phyloP scores from a whole-genome alignment of 1,140 invertebrate genomes.

The Aphaenogaster rudis region DNA sequence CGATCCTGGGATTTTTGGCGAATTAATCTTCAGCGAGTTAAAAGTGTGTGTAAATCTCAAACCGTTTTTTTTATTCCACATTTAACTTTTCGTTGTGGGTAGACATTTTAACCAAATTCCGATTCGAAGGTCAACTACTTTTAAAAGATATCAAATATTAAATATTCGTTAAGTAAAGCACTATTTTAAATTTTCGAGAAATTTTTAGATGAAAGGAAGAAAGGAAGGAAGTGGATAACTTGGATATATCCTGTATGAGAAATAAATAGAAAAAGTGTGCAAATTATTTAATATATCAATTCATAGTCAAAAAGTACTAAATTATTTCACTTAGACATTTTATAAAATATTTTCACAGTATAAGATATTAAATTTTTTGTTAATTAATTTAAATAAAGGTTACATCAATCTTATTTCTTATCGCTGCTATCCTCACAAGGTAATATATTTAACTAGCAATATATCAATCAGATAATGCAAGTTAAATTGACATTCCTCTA shows the following conservation, averaged over 20 bases:
- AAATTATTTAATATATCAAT: no score
- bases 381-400: not conserved
- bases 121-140: not conserved
- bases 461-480: not conserved
- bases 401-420: slow-evolving; percentile 6
- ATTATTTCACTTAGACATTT: not conserved
- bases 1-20: not conserved
- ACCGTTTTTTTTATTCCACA: not conserved
- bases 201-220: not conserved
- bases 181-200: not conserved
- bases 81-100: not conserved
- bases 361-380: slow-evolving; percentile 11
- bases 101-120: not conserved
- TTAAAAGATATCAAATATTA: slow-evolving; percentile 27
- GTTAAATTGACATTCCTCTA: not conserved
- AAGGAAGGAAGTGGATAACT: not conserved
- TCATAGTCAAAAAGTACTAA: not conserved
- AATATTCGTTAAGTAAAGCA: not conserved
- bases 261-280: not conserved
- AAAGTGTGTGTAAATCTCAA: not conserved
- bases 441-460: not conserved
- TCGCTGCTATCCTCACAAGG: not conserved
- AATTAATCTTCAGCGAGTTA: not conserved
- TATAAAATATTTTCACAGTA: not conserved
- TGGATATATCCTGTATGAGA: not conserved